phyloP scores from a whole-genome alignment of 2,113 vertebrate species.

The Martes martes region DNA sequence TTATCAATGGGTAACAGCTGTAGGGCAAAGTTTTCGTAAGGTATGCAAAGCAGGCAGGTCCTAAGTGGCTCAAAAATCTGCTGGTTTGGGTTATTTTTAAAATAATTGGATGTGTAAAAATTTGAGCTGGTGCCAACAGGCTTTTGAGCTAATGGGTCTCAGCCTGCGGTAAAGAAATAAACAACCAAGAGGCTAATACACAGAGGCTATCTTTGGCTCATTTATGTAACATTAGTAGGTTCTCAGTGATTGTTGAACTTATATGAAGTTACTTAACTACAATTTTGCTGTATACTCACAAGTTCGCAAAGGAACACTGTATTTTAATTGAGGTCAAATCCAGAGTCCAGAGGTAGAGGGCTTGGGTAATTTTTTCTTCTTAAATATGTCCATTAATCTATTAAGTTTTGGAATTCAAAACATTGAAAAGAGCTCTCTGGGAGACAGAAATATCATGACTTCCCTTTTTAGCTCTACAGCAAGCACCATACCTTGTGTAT shows the following conservation, averaged over 20 bases:
- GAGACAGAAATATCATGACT: rapidly evolving
- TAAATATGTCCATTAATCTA: background rate
- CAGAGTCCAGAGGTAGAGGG: background rate
- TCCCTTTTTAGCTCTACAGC: background rate
- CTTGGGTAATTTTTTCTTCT: background rate
- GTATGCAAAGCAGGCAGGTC: background rate
- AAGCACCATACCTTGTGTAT: background rate
- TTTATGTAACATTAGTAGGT: background rate
- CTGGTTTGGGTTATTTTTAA: background rate
- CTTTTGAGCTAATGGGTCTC: background rate
- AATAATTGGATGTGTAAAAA: background rate
- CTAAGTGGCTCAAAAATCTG: background rate
- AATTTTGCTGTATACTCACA: background rate
- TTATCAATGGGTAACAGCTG: background rate
- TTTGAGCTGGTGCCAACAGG: background rate
- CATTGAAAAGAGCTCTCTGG: background rate
- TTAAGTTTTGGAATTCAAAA: background rate
- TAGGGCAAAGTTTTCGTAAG: background rate
- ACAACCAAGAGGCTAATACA: background rate
- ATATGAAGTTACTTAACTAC: background rate
- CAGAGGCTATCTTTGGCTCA: background rate
- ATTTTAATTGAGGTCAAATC: background rate
- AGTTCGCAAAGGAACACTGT: background rate
- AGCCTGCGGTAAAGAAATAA: background rate
- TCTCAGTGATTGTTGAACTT: background rate